A percentile compares a stretch with the other conserved stretches of the same genome.
Evolutionary conservation across 2,113 vertebrate species (phyloP).

Genomic region (Osmerus eperlanus): DNA sequence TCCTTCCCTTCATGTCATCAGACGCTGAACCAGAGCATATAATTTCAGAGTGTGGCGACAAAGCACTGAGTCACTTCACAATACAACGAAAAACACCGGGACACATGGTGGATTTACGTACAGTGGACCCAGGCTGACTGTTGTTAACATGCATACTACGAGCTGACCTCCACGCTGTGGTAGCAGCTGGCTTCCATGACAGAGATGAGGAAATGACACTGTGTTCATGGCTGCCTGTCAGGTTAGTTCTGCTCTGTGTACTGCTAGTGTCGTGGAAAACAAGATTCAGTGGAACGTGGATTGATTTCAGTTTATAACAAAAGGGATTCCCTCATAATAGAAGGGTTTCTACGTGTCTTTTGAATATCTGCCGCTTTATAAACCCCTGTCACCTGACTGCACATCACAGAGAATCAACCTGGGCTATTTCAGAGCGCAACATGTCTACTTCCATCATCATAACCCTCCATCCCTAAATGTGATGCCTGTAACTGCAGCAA

Average conservation of each 20-base stretch:
- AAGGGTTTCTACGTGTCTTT: not conserved
- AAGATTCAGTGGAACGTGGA: conserved; percentile 10
- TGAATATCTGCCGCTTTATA: not conserved
- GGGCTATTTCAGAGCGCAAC: too few species aligned
- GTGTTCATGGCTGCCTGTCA: conserved; percentile 27
- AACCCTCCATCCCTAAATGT: too few species aligned
- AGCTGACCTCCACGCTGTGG: conserved; percentile 25
- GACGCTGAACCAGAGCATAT: not conserved
- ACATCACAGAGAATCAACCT: too few species aligned
- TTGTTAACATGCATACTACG: conserved; percentile 13
- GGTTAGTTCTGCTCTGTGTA: conserved; percentile 22
- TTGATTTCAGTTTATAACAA: conserved; percentile 1
- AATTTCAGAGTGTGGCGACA: not conserved
- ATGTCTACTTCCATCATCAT: too few species aligned
- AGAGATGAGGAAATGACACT: conserved; percentile 30
- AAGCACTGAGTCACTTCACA: conserved; percentile 1
- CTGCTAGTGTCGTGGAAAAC: conserved; percentile 17
- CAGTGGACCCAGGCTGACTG: not conserved
- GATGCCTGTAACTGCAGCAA: too few species aligned
- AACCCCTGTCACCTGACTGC: too few species aligned
- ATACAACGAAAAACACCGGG: not conserved
- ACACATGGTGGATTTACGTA: not conserved
- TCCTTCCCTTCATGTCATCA: not conserved
- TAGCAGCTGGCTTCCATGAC: conserved; percentile 16
- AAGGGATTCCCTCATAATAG: not conserved